These are phyloP conservation scores for Grus americana DNA, from an alignment of 2,113 vertebrate genomes.

Conservation along the genomic window DNA sequence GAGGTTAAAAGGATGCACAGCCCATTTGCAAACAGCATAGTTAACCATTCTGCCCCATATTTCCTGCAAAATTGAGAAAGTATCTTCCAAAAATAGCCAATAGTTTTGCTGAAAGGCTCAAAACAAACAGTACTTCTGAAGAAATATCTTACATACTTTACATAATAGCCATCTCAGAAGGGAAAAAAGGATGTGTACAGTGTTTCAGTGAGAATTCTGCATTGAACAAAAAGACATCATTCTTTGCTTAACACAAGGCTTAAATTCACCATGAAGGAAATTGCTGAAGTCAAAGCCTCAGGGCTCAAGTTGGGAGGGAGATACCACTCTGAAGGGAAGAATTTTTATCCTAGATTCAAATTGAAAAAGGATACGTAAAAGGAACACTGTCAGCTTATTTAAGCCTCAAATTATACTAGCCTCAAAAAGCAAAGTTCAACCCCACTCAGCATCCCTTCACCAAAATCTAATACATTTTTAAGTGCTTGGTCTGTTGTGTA, in stretches of 20 bases:
- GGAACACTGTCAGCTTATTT: background rate
- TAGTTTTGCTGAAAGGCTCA: constrained; percentile 16
- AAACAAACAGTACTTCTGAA: constrained; percentile 43
- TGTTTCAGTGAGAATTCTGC: constrained; percentile 4
- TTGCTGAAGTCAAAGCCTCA: background rate
- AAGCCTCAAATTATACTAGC: background rate
- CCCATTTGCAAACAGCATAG: background rate
- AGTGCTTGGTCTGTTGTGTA: background rate
- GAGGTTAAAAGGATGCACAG: background rate
- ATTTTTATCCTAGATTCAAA: background rate
- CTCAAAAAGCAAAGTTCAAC: background rate
- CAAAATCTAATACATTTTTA: background rate
- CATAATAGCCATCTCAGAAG: constrained; percentile 38
- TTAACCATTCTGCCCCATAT: background rate
- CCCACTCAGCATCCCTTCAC: background rate
- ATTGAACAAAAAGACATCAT: constrained; percentile 37
- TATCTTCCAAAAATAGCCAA: constrained; percentile 21
- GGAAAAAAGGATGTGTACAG: background rate
- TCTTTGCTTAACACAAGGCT: constrained; percentile 59
- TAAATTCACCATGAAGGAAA: constrained; percentile 52
- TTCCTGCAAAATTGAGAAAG: background rate
- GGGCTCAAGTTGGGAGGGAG: background rate
- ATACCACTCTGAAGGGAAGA: background rate
- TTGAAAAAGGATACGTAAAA: background rate
- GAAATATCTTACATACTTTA: constrained; percentile 45